Evolutionary conservation across 2,888 invertebrate genomes (phyloP).

Genomic region (Dasypolia templi): DNA sequence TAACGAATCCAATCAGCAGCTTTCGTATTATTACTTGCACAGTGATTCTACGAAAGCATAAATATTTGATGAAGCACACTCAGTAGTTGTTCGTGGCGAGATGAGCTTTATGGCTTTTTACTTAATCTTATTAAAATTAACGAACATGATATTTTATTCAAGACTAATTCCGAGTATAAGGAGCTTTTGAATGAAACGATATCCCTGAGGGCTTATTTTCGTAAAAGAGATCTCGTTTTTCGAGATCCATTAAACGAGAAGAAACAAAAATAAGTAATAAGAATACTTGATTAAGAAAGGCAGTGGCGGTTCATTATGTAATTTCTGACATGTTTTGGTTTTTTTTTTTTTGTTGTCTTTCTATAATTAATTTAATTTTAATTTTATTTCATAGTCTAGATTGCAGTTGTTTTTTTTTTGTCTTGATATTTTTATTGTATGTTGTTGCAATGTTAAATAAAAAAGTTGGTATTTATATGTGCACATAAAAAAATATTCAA

Average conservation of each 20-base stretch:
- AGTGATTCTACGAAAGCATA: constrained; percentile 32
- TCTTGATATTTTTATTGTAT: no score
- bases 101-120: constrained; percentile 50
- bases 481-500: no score
- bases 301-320: constrained; percentile 35
- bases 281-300: constrained; percentile 49
- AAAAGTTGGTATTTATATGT: no score
- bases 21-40: constrained; percentile 25
- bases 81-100: constrained; percentile 59
- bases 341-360: constrained; percentile 5
- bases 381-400: no score
- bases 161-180: constrained; percentile 54
- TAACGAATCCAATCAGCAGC: constrained; percentile 54
- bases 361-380: no score
- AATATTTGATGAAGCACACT: constrained; percentile 48
- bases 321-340: constrained; percentile 17
- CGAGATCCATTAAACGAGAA: constrained; percentile 62
- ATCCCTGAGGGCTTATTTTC: constrained; percentile 58
- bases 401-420: no score
- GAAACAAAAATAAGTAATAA: constrained; percentile 64
- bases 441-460: no score
- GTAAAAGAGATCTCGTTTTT: constrained; percentile 52
- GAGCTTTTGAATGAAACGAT: constrained; percentile 58
- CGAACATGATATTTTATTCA: constrained; percentile 66
- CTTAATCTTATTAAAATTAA: constrained; percentile 69